phyloP scores from a whole-genome alignment of 2,888 invertebrate genomes.

The Tanypteryx hageni region DNA sequence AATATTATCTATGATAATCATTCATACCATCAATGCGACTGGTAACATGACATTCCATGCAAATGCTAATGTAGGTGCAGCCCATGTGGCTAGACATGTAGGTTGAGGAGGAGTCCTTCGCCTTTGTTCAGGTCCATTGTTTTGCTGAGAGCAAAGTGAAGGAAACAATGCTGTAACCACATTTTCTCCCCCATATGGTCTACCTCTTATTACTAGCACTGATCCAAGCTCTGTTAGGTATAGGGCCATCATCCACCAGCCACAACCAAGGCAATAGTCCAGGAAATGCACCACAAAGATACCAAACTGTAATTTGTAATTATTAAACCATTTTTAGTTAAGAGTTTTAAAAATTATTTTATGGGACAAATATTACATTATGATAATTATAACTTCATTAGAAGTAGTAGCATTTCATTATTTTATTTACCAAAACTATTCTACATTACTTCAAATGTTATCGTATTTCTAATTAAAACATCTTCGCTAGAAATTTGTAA shows the following conservation, averaged over 20 bases:
- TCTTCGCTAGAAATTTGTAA: no score
- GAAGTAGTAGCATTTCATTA: no score
- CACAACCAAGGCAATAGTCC: slow-evolving; percentile 89
- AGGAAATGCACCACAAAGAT: slow-evolving; percentile 89
- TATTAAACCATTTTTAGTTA: background rate
- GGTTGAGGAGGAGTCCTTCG: background rate
- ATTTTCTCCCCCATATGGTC: slow-evolving; percentile 89
- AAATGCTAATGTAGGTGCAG: slow-evolving; percentile 86
- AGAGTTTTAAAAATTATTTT: background rate
- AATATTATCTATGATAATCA: background rate
- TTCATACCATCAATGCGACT: slow-evolving; percentile 82
- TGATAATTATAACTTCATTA: no score
- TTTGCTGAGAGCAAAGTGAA: background rate
- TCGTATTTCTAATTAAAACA: no score
- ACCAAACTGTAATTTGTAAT: slow-evolving; percentile 79
- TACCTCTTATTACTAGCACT: slow-evolving; percentile 90
- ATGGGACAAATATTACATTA: background rate
- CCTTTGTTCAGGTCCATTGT: background rate
- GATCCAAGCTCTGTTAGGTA: slow-evolving; percentile 87
- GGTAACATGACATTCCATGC: slow-evolving; percentile 93
- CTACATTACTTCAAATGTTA: no score
- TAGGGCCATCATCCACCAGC: slow-evolving; percentile 91
- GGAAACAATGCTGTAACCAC: slow-evolving; percentile 79
- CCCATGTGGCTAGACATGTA: slow-evolving; percentile 76
- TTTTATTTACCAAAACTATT: no score